Evolutionary conservation across 2,797 vertebrate genomes (phyloP).

Genomic region (Graptemys geographica): DNA sequence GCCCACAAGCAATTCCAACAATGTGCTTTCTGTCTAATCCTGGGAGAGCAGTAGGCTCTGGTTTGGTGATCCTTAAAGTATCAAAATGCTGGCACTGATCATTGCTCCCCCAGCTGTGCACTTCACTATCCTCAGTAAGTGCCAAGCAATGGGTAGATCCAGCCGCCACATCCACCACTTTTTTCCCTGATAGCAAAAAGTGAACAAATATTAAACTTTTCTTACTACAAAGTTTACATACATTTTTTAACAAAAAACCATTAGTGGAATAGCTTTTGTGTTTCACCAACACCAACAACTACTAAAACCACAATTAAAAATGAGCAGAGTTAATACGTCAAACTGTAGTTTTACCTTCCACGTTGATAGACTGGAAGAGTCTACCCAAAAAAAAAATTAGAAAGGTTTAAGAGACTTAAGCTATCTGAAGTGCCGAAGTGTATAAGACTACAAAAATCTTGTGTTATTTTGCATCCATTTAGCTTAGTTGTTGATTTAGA

Average conservation of each 20-base stretch:
- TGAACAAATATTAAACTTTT: neutral
- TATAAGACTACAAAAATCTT: neutral
- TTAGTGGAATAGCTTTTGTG: neutral
- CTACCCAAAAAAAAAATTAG: neutral
- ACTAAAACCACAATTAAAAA: neutral
- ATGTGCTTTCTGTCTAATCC: slow-evolving; percentile 96
- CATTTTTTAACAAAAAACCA: neutral
- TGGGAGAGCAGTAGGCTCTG: slow-evolving; percentile 92
- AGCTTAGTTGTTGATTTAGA: neutral
- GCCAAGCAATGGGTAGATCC: slow-evolving; percentile 97
- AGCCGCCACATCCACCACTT: slow-evolving; percentile 95
- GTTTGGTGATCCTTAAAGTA: slow-evolving; percentile 95
- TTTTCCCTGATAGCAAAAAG: slow-evolving; percentile 86
- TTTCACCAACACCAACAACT: neutral
- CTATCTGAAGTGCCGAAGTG: neutral
- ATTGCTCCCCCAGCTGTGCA: slow-evolving; percentile 99
- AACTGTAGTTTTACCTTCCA: neutral
- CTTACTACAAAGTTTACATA: neutral
- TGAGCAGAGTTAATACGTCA: neutral
- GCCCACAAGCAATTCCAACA: slow-evolving; percentile 95
- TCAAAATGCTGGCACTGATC: slow-evolving; percentile 99
- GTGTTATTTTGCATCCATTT: neutral
- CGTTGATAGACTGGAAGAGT: neutral
- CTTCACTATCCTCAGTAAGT: slow-evolving; percentile 95
- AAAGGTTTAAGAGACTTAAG: neutral